phyloP scores from a whole-genome alignment of 2,113 vertebrate species.

The Polypterus bichir region DNA sequence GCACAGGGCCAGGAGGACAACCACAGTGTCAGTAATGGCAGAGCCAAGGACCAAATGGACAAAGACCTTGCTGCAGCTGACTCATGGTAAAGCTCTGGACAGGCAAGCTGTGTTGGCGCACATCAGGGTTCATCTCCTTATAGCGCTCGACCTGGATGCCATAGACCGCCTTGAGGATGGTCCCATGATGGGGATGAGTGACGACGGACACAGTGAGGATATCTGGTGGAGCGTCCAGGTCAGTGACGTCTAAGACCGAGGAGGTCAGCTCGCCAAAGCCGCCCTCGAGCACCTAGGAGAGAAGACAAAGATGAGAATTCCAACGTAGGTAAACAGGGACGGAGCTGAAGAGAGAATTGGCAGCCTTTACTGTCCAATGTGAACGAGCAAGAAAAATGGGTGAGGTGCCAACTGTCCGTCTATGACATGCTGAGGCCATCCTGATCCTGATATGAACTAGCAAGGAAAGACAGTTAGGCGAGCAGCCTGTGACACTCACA shows the following conservation, averaged over 20 bases:
- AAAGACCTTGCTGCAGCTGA: conserved; percentile 34
- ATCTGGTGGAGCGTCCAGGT: conserved; percentile 31
- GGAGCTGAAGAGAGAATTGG: too few species aligned
- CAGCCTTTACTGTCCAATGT: too few species aligned
- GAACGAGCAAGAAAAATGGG: too few species aligned
- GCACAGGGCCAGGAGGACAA: too few species aligned
- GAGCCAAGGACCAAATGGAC: neutral
- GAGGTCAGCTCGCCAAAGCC: conserved; percentile 27
- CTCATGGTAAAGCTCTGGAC: conserved; percentile 38
- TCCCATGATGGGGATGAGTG: conserved; percentile 28
- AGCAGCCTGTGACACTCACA: too few species aligned
- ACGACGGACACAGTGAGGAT: conserved; percentile 32
- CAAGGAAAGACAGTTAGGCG: too few species aligned
- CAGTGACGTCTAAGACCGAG: conserved; percentile 27
- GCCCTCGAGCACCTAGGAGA: conserved; percentile 38
- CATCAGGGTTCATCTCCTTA: conserved; percentile 23
- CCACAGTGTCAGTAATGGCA: too few species aligned
- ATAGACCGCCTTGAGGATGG: conserved; percentile 32
- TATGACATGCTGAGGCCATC: too few species aligned
- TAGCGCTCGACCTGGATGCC: conserved; percentile 20
- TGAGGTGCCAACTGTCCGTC: too few species aligned
- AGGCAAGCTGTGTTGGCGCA: conserved; percentile 21
- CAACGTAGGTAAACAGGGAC: too few species aligned
- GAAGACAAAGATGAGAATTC: neutral
- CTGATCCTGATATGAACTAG: too few species aligned